These are phyloP conservation scores for Ptychodera flava DNA, from an alignment of 35 echinoderm and acorn worm species.

Conservation along the genomic window DNA sequence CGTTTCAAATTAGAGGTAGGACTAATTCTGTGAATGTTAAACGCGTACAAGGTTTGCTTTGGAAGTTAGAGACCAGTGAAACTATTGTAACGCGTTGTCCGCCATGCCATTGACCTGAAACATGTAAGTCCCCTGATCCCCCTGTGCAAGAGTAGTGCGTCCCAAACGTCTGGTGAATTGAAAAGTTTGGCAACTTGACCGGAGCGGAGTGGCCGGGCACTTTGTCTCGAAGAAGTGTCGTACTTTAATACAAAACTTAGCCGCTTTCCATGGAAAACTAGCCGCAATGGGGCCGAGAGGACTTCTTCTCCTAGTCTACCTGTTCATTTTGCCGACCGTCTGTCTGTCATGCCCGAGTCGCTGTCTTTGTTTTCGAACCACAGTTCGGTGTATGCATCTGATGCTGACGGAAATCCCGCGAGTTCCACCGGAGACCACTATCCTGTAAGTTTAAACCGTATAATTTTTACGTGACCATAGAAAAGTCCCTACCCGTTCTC, in stretches of 20 bases:
- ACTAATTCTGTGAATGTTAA: too few relatives aligned
- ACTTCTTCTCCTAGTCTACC: neutral
- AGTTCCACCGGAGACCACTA: slow-evolving; percentile 53
- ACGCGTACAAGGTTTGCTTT: too few relatives aligned
- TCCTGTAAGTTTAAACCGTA: slow-evolving; percentile 62
- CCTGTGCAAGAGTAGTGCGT: neutral
- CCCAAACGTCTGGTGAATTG: neutral
- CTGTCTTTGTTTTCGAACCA: slow-evolving; percentile 93
- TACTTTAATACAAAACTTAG: neutral
- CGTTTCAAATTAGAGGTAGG: too few relatives aligned
- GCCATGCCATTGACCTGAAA: too few relatives aligned
- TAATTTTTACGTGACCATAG: neutral
- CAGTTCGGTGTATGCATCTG: slow-evolving; percentile 91
- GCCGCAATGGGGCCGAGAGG: neutral
- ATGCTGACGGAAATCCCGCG: slow-evolving; percentile 56
- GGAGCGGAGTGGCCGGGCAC: neutral
- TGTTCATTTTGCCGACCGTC: slow-evolving; percentile 7
- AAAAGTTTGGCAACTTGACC: neutral
- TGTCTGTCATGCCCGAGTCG: slow-evolving; percentile 58
- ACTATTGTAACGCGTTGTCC: too few relatives aligned
- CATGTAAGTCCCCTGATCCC: too few relatives aligned
- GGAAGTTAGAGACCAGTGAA: too few relatives aligned
- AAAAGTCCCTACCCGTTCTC: neutral
- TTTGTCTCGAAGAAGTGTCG: neutral
- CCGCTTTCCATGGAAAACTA: neutral